Percentiles rank a stretch among this genome's conserved stretches.
Conservation (phyloP, 2,797 vertebrate genomes). For the Rhinogobio ventralis region DNA sequence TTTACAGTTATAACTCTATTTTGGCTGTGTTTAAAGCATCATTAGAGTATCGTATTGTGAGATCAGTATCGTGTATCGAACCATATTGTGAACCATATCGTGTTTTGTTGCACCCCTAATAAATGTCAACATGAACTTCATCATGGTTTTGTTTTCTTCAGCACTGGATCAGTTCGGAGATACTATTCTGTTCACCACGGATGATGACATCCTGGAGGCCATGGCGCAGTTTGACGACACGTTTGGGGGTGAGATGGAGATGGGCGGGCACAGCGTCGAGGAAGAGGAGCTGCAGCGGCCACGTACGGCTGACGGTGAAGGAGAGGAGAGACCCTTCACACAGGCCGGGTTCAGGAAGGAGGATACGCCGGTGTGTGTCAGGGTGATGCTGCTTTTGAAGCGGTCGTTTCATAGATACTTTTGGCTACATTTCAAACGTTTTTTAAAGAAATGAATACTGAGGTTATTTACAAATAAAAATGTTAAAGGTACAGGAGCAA, state of each 20-base stretch:
- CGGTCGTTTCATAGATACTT: neutral
- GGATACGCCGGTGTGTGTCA: constrained; percentile 71
- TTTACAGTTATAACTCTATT: neutral
- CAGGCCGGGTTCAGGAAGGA: constrained; percentile 82
- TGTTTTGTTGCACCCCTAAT: neutral
- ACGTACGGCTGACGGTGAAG: constrained; percentile 87
- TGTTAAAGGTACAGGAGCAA: neutral
- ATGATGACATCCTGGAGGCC: constrained; percentile 94
- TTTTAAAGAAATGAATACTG: neutral
- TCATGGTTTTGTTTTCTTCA: constrained; percentile 60
- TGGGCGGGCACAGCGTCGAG: constrained; percentile 60
- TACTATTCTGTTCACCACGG: constrained; percentile 94
- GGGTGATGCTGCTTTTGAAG: neutral
- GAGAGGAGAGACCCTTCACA: constrained; percentile 90
- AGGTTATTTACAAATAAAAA: neutral
- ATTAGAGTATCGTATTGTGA: neutral
- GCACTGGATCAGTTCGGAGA: constrained; percentile 96
- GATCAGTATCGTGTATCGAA: neutral
- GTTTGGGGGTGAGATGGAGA: constrained; percentile 77
- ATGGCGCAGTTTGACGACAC: constrained; percentile 89
- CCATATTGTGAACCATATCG: neutral
- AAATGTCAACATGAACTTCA: neutral
- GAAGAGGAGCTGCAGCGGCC: constrained; percentile 90
- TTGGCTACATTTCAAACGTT: neutral
- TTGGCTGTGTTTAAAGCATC: neutral